A percentile compares a stretch with the other conserved stretches of the same genome.
These are phyloP conservation scores for Epinotia brunnichana DNA, from an alignment of 2,888 invertebrate species.

Conservation along the genomic window DNA sequence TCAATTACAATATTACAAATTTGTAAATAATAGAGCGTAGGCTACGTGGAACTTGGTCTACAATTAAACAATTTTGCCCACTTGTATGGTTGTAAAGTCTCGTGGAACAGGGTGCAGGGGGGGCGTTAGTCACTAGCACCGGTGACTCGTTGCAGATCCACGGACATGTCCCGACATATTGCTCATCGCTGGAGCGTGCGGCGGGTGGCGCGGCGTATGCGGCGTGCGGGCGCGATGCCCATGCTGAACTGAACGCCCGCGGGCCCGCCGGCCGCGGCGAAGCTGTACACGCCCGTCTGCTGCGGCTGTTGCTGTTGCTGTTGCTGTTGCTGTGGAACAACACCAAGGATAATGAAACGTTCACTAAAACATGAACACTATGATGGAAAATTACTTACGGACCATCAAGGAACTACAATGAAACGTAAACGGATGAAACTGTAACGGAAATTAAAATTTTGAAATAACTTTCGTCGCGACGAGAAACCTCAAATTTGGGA, in stretches of 20 bases:
- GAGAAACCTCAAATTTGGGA: too few relatives aligned
- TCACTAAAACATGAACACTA: not conserved
- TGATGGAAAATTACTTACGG: too few relatives aligned
- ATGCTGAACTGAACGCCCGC: conserved; percentile 70
- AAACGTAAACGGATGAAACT: too few relatives aligned
- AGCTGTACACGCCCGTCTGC: conserved; percentile 61
- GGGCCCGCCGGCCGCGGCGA: conserved; percentile 49
- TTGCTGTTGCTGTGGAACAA: conserved; percentile 8
- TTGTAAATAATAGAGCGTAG: not conserved
- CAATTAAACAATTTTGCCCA: not conserved
- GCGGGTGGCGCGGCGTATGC: not conserved
- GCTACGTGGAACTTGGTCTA: not conserved
- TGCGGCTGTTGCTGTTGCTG: conserved; percentile 45
- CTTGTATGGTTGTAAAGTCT: not conserved
- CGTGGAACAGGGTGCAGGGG: not conserved
- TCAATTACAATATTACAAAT: not conserved
- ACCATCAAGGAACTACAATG: too few relatives aligned
- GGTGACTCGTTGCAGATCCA: not conserved
- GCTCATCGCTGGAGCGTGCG: not conserved
- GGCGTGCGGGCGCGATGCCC: conserved; percentile 61
- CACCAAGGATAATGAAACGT: not conserved
- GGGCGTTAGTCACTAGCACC: not conserved
- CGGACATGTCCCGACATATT: not conserved
- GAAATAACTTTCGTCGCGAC: too few relatives aligned
- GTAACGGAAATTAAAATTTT: too few relatives aligned